Base-by-base conservation (phyloP, 2,888 invertebrate species). In the Drosophila stalkeri region DNA sequence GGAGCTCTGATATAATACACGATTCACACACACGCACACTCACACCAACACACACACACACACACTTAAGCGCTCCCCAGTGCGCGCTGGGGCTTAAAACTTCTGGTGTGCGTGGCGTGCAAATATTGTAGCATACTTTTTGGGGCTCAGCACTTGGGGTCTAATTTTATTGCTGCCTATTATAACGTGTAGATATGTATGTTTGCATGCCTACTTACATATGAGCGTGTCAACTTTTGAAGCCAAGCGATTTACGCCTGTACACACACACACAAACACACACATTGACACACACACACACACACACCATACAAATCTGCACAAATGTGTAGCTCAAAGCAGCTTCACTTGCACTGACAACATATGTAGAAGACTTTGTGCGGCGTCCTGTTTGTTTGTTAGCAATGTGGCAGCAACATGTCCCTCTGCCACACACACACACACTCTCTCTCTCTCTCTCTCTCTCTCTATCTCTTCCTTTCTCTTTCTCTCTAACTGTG, bases 171-270 rank as follows among this genome's bases (percentile, higher is more conserved):
- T 84, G 87, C 77, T 69, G 72, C 81, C 81, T 83, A 86, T 89
- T 83, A 86, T 80, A 73, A 64, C 75, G 51, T 72, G 63, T 64
- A 51, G 49, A 70, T 65, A 52, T 54, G 20, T 65, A 52, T 54
- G 20, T 47, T n/a, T 39, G 57, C 61, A 51, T 64, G 63, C 27
- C 27, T 52, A 56, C 44, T 35, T 44, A 52, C 46, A 39, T 67
- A 71, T 79, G 73, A 79, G 90, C 82, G 88, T 86, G 85, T 89
- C 90, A 86, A 89, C 88, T 90, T 88, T 80, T 70, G 71, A 75
- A 85, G 88, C 86, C 77, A 84, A 75, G 71, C 87, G 87, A 86
- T 84, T 87, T 79, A 51, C 80, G 68, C 66, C 20, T 43, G 55
- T 59, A 56, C 60, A 12, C 65, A 70, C 49, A 46, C 63, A 31